Percentiles rank a stretch among this genome's conserved stretches.
Evolutionary conservation across 2,113 vertebrate species (phyloP).

Genomic region (Mungos mungo): DNA sequence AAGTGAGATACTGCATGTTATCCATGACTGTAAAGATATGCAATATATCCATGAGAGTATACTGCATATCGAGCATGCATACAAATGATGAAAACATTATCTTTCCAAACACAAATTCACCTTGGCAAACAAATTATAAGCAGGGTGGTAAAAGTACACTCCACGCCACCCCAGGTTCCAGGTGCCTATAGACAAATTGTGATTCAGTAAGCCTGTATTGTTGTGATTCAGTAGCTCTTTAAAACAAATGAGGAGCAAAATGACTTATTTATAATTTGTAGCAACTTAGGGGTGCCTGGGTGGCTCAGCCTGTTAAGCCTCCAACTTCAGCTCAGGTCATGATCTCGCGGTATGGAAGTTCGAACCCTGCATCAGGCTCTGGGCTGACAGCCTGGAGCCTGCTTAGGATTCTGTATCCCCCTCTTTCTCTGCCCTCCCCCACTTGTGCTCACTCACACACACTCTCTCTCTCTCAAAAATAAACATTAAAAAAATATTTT

Average conservation of each 20-base stretch:
- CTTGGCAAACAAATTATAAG: slow-evolving; percentile 5
- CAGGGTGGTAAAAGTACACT: not conserved
- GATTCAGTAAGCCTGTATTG: not conserved
- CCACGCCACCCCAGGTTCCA: not conserved
- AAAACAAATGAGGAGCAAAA: slow-evolving; percentile 37
- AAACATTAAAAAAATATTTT: too few relatives aligned
- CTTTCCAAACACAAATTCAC: slow-evolving; percentile 36
- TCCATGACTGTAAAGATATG: not conserved
- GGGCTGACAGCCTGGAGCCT: too few relatives aligned
- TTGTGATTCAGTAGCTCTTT: not conserved
- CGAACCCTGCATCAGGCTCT: too few relatives aligned
- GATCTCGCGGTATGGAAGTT: too few relatives aligned
- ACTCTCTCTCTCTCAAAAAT: too few relatives aligned
- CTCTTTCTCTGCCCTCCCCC: too few relatives aligned
- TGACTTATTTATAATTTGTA: slow-evolving; percentile 44
- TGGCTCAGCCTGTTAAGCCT: too few relatives aligned
- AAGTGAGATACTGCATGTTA: not conserved
- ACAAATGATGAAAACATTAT: slow-evolving; percentile 9
- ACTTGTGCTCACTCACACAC: too few relatives aligned
- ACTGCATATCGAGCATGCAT: not conserved
- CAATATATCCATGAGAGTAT: not conserved
- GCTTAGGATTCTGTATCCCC: too few relatives aligned
- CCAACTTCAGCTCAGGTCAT: too few relatives aligned
- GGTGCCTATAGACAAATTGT: not conserved
- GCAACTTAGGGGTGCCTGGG: not conserved